Evolutionary conservation across 2,113 vertebrate genomes (phyloP).

Genomic region (Blennius ocellaris): DNA sequence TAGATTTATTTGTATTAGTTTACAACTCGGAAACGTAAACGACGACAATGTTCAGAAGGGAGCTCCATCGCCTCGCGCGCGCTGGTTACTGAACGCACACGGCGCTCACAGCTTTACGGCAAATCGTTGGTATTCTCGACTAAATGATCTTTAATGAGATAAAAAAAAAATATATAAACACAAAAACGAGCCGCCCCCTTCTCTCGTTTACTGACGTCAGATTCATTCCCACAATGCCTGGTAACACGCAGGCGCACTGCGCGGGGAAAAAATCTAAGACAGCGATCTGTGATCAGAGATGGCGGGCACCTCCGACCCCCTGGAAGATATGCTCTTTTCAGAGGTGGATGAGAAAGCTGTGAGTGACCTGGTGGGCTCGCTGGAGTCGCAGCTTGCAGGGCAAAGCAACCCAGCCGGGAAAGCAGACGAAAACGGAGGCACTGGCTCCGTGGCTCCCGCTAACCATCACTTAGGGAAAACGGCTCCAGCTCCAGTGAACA

Average conservation of each 20-base stretch:
- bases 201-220: slow-evolving; percentile 77
- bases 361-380: slow-evolving; percentile 88
- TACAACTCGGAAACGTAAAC: too few relatives aligned
- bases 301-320: slow-evolving; percentile 90
- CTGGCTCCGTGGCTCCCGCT: slow-evolving; percentile 72
- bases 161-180: slow-evolving; percentile 6
- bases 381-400: slow-evolving; percentile 88
- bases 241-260: slow-evolving; percentile 86
- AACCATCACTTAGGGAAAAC: slow-evolving; percentile 84
- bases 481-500: slow-evolving; percentile 77
- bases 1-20: background rate
- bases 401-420: slow-evolving; percentile 72
- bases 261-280: slow-evolving; percentile 64
- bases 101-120: background rate
- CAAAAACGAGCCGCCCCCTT: slow-evolving; percentile 2
- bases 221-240: slow-evolving; percentile 85
- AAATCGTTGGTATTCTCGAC: background rate
- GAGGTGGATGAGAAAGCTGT: slow-evolving; percentile 92
- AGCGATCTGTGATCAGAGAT: slow-evolving; percentile 87
- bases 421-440: slow-evolving; percentile 76
- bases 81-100: too few relatives aligned
- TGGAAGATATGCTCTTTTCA: slow-evolving; percentile 92
- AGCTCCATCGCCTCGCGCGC: too few relatives aligned
- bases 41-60: too few relatives aligned
- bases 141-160: background rate